phyloP scores from a whole-genome alignment of 2,888 invertebrate genomes.

The Hemistola chrysoprasaria region DNA sequence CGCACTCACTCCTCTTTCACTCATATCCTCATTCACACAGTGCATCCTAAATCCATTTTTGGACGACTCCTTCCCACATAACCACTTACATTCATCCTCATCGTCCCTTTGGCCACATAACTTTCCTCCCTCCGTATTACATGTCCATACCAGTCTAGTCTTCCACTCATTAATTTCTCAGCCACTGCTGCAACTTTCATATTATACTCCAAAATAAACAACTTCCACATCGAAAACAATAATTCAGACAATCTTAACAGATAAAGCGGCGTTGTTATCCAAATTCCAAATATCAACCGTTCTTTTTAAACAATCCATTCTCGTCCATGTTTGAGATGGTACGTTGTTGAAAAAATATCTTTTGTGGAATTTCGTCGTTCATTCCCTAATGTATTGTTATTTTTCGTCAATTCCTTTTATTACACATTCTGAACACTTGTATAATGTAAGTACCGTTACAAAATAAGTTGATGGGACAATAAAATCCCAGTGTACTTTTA shows the following conservation, averaged over 20 bases:
- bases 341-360: constrained; percentile 9
- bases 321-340: constrained; percentile 4
- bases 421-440: constrained; percentile 29
- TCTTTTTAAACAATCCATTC: constrained; percentile 21
- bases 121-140: no score
- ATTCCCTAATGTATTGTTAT: constrained; percentile 29
- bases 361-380: constrained; percentile 11
- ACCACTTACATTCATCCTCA: no score
- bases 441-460: constrained; percentile 24
- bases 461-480: constrained; percentile 26
- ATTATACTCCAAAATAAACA: no score
- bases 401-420: constrained; percentile 33
- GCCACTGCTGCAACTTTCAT: no score
- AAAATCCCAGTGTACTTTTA: constrained; percentile 14
- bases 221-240: no score
- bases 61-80: no score
- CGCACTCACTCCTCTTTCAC: no score
- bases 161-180: no score
- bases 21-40: no score
- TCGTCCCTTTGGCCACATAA: no score
- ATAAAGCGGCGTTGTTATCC: constrained; percentile 2
- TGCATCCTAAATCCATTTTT: no score
- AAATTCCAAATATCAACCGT: constrained; percentile 5
- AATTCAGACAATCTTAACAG: constrained; percentile 2
- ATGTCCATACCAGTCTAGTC: no score